Evolutionary conservation across 2,888 invertebrate species (phyloP), one percentile per base, ranked within the genome.

Genomic region (Pammene aurita): DNA sequence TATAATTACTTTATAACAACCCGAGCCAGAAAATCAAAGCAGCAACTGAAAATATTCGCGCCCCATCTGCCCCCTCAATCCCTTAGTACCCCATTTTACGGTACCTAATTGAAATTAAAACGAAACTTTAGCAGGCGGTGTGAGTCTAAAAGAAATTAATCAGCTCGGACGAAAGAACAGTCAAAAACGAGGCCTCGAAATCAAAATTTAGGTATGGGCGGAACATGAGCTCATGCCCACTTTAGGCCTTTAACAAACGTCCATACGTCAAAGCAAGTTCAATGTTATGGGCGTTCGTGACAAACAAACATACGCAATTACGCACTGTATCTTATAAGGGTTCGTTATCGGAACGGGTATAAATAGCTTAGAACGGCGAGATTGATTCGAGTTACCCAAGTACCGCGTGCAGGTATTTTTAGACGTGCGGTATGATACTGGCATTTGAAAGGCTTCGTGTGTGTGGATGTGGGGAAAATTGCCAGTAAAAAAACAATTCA

Each of bases 391-490:
- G 69, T 60, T 69, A 41, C 60, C 54, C 34, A 46, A 57, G 69
- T 69, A 69, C n/a, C 41, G n/a, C 38, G 5, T 50, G 7, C n/a
- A 42, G 57, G 54, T 69, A 69, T 69, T 65, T 69, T 65, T 69
- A 69, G 69, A 54, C 68, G 48, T 44, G 56, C 41, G 61, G 67
- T 56, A 56, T 63, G 57, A 68, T 63, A 60, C 38, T 46, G 54
- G 64, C 64, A 52, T 64, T 64, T 64, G 26, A 38, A 69, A 60
- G 68, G 68, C 58, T 69, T 64, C 68, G 68, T 46, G 57, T 52
- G 56, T 42, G 18, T 46, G 54, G 38, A 56, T 57, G 34, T 26
- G 41, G 62, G 62, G 63, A 58, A 67, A 67, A 57, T 57, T 63
- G 50, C 56, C 48, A 63, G 50, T 34, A 34, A 42, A 67, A 52